Evolutionary conservation across 2,113 vertebrate species (phyloP).

Genomic region (Ibidorhyncha struthersii): DNA sequence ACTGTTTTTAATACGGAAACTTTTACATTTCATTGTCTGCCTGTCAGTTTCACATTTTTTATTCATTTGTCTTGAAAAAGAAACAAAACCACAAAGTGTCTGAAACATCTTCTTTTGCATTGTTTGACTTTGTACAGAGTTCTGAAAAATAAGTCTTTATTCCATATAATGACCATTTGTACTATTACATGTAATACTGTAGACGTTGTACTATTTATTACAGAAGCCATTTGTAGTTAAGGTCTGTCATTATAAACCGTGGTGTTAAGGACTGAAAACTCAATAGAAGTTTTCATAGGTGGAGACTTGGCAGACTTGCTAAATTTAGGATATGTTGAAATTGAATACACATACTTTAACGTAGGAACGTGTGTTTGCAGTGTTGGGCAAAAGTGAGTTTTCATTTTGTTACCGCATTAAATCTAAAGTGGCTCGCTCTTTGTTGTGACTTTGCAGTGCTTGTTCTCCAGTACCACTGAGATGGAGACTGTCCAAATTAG

Average conservation of each 20-base stretch:
- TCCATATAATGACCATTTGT: not conserved
- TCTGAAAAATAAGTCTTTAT: not conserved
- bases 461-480: not conserved
- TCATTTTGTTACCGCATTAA: not conserved
- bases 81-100: not conserved
- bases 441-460: not conserved
- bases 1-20: conserved; percentile 12
- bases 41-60: not conserved
- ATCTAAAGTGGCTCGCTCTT: not conserved
- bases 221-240: not conserved
- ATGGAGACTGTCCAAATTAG: not conserved
- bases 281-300: not conserved
- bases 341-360: not conserved
- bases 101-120: conserved; percentile 30
- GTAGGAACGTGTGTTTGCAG: not conserved
- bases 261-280: not conserved
- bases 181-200: not conserved
- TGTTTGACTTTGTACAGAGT: not conserved
- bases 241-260: not conserved
- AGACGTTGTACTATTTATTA: not conserved
- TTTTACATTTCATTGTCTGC: not conserved
- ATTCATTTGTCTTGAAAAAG: not conserved
- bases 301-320: not conserved
- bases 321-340: not conserved
- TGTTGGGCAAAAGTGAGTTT: not conserved